Conservation (phyloP, 2,888 invertebrate genomes). For the Drosophila mulleri region DNA sequence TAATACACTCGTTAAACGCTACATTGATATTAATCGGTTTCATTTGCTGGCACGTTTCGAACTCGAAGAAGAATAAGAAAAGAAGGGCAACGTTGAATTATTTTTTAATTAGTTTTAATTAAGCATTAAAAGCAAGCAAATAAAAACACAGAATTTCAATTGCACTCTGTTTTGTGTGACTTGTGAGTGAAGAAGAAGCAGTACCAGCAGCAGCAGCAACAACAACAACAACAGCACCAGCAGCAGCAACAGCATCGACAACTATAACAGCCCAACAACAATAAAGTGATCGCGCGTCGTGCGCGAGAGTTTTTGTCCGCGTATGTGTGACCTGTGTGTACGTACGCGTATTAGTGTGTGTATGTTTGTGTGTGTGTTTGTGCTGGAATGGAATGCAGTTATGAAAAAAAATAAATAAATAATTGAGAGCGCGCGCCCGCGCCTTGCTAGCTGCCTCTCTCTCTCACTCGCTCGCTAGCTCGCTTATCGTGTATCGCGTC, state of each 20-base stretch:
- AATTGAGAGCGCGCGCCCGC: conserved; percentile 76
- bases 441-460: conserved; percentile 54
- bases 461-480: conserved; percentile 28
- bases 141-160: conserved; percentile 50
- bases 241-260: conserved; percentile 37
- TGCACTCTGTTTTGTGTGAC: conserved; percentile 57
- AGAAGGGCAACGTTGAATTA: conserved; percentile 33
- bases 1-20: conserved; percentile 11
- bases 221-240: conserved; percentile 20
- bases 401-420: conserved; percentile 77
- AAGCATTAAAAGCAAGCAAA: conserved; percentile 47
- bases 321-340: conserved; percentile 35
- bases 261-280: conserved; percentile 48
- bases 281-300: conserved; percentile 65
- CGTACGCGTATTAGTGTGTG: conserved; percentile 23
- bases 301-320: conserved; percentile 49
- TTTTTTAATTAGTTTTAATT: conserved; percentile 71
- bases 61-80: conserved; percentile 4
- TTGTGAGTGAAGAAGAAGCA: conserved; percentile 49
- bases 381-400: conserved; percentile 84
- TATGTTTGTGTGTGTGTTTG: conserved; percentile 45
- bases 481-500: conserved; percentile 39
- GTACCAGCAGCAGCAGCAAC: conserved; percentile 16
- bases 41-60: conserved; percentile 6
- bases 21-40: conserved; percentile 26